Conservation (phyloP, 2,797 vertebrate species). For the Phrynocephalus vlangalii region DNA sequence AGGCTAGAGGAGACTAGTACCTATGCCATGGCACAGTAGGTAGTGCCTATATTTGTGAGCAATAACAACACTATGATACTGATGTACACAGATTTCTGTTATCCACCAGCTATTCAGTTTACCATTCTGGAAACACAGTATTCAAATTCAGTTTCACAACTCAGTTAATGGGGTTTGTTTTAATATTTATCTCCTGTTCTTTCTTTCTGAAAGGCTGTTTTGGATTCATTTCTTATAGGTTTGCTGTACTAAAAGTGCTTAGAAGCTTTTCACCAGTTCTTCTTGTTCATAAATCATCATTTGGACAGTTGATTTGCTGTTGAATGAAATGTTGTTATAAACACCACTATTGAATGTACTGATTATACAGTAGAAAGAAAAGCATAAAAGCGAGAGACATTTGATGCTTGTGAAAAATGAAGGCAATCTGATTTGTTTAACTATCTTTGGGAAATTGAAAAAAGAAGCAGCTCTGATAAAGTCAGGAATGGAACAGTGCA, state of each 20-base stretch:
- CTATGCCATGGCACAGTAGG: not conserved
- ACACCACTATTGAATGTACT: not conserved
- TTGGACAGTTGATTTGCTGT: constrained; percentile 28
- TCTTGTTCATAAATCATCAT: constrained; percentile 24
- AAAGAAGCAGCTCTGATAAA: not conserved
- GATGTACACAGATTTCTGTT: not conserved
- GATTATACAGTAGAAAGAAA: not conserved
- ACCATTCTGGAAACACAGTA: not conserved
- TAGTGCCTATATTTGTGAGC: not conserved
- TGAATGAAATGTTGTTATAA: constrained; percentile 23
- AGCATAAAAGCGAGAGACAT: not conserved
- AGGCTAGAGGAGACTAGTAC: not conserved
- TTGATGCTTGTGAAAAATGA: not conserved
- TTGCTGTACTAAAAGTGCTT: not conserved
- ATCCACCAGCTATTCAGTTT: not conserved
- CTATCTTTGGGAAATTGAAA: not conserved
- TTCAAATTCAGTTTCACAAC: constrained; percentile 1
- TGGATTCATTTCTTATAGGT: not conserved
- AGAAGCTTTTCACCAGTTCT: not conserved
- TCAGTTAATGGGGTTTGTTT: not conserved
- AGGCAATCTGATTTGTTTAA: not conserved
- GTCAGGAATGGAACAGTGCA: not conserved
- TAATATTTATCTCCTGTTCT: not conserved
- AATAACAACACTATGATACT: not conserved
- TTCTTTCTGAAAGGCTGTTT: not conserved